phyloP scores from a whole-genome alignment of 2,888 invertebrate species.

The Chaetogeoica ovagalla region DNA sequence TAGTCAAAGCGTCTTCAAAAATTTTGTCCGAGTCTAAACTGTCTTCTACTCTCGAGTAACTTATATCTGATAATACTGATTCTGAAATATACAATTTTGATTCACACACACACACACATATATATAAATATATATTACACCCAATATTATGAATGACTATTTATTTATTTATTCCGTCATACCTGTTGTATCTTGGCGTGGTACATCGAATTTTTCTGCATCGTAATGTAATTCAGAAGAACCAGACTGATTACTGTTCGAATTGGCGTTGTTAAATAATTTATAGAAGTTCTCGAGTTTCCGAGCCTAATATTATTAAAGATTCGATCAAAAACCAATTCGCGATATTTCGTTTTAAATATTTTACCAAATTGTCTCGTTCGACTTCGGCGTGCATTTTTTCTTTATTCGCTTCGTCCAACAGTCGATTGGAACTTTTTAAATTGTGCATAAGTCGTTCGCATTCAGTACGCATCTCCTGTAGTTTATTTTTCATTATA shows the following conservation, averaged over 20 bases:
- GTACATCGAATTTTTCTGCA: constrained; percentile 27
- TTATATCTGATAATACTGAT: constrained; percentile 67
- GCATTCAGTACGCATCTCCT: constrained; percentile 72
- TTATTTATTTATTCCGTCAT: neutral
- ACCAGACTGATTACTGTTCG: constrained; percentile 18
- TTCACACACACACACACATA: too few relatives aligned
- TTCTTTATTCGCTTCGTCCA: constrained; percentile 78
- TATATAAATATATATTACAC: too few relatives aligned
- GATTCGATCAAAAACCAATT: too few relatives aligned
- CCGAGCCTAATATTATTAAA: constrained; percentile 6
- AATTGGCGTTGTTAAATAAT: constrained; percentile 28
- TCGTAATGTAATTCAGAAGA: constrained; percentile 24
- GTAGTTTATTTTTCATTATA: constrained; percentile 60
- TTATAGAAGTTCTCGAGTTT: constrained; percentile 28
- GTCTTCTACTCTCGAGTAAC: constrained; percentile 82
- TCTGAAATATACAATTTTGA: constrained; percentile 60
- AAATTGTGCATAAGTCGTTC: constrained; percentile 78
- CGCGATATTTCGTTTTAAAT: neutral
- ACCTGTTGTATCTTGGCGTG: constrained; percentile 47
- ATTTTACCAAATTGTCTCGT: constrained; percentile 61
- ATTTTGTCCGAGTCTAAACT: constrained; percentile 68
- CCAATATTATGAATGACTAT: too few relatives aligned
- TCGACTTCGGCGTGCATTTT: constrained; percentile 73
- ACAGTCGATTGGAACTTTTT: constrained; percentile 75
- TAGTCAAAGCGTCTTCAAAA: constrained; percentile 21